Evolutionary conservation across 2,113 vertebrate genomes (phyloP), one percentile per base, ranked within the genome.

Genomic region (Felis chaus): DNA sequence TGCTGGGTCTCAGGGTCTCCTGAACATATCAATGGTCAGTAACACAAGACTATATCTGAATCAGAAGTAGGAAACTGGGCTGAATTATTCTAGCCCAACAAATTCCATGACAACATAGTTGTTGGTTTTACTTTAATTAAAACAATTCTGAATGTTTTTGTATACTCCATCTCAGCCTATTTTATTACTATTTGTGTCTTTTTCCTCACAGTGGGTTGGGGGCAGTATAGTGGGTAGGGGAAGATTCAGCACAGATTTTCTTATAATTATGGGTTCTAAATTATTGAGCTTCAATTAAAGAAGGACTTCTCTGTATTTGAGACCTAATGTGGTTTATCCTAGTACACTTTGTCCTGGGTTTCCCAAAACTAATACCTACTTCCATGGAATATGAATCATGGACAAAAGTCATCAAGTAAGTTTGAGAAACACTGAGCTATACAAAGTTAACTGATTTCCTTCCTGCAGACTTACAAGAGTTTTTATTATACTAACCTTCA

Each of bases 91-190:
- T 71, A 82, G 50, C 21, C 53, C 39, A 86, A 18, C 45, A 21
- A 90, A 71, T 65, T 76, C 19, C 41, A 82, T 39, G 39, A 73
- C 41, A 81, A 55, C 19, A n/a, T 16, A 69, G 12, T 18, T 61
- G n/a, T 82, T 94, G 39, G 41, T 29, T 95, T 92, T 69, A 74
- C 27, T 90, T 74, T 85, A 91, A 92, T 86, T 79, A 66, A 93
- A 68, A 83, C 12, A 90, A 45, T 61, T 78, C 18, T 82, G 31
- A 68, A 79, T 73, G 21, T 27, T 82, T 94, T 90, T 95, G 53
- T 91, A 83, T 76, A 45, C 8, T 39, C 66, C 29, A 25, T 76
- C 45, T 95, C 50, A 69, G 39, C 15, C 45, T 73, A 29, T 65
- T 94, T 61, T 87, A 48, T 82, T 90, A 48, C 1, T 3, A 82